These are phyloP conservation scores for Coecobrya sp. DNA, from an alignment of 2,888 invertebrate species.

Conservation along the genomic window DNA sequence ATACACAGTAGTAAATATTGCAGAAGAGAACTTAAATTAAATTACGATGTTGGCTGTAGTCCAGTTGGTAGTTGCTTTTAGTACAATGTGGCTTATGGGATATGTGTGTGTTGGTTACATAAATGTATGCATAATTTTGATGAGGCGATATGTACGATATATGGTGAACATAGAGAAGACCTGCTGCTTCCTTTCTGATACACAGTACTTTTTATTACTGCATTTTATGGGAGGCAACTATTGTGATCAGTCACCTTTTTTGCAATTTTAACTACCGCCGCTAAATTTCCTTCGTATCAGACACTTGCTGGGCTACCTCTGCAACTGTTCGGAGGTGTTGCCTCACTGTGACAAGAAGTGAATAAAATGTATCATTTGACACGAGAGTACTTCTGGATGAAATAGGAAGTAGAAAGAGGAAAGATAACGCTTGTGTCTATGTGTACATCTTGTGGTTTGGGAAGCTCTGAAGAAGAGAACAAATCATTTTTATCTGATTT, in stretches of 20 bases:
- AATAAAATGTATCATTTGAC: constrained; percentile 32
- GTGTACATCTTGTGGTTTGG: not conserved
- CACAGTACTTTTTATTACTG: not conserved
- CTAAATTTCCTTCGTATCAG: not conserved
- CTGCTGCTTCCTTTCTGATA: not conserved
- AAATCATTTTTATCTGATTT: constrained; percentile 16
- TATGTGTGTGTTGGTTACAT: not conserved
- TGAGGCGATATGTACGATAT: constrained; percentile 4
- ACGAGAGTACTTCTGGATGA: constrained; percentile 20
- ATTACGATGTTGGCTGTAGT: constrained; percentile 67
- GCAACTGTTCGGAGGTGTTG: constrained; percentile 7
- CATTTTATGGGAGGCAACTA: constrained; percentile 21
- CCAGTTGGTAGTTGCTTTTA: constrained; percentile 35
- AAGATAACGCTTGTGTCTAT: not conserved
- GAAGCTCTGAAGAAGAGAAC: not conserved
- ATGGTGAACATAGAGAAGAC: constrained; percentile 19
- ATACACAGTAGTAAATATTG: not conserved
- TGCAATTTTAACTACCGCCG: constrained; percentile 2
- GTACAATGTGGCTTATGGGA: not conserved
- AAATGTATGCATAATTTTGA: not conserved
- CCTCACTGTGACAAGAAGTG: not conserved
- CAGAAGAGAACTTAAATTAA: constrained; percentile 60
- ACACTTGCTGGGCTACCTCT: not conserved
- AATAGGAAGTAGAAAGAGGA: constrained; percentile 20
- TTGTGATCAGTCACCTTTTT: constrained; percentile 36